Evolutionary conservation across 2,797 vertebrate species (phyloP).

Genomic region (Melanotaenia pygmaea): DNA sequence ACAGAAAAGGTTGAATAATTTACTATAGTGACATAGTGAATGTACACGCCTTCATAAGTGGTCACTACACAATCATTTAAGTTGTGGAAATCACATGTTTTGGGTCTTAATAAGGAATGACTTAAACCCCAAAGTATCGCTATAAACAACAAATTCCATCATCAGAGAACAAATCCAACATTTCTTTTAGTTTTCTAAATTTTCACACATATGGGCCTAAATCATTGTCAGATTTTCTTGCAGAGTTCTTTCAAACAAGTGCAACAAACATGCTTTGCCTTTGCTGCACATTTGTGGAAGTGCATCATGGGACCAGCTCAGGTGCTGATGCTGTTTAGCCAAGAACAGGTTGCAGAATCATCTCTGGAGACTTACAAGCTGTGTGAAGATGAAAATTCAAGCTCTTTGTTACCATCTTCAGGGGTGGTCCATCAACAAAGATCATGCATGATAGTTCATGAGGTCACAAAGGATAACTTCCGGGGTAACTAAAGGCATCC

Average conservation of each 20-base stretch:
- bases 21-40: background rate
- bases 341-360: background rate
- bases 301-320: background rate
- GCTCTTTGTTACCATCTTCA: no score
- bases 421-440: background rate
- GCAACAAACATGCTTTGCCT: background rate
- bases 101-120: background rate
- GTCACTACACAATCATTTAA: background rate
- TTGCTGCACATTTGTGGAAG: no score
- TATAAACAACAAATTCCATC: background rate
- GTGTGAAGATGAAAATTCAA: background rate
- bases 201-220: slow-evolving; percentile 1
- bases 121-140: background rate
- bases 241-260: background rate
- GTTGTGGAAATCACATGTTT: background rate
- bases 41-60: background rate
- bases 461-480: background rate
- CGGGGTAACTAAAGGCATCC: background rate
- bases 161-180: slow-evolving; percentile 1
- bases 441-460: background rate
- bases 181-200: background rate
- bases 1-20: slow-evolving; percentile 4
- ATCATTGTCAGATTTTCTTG: background rate
- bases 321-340: background rate
- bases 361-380: background rate